These are phyloP conservation scores for Hydropotes inermis DNA, from an alignment of 2,113 vertebrate species.

Conservation along the genomic window DNA sequence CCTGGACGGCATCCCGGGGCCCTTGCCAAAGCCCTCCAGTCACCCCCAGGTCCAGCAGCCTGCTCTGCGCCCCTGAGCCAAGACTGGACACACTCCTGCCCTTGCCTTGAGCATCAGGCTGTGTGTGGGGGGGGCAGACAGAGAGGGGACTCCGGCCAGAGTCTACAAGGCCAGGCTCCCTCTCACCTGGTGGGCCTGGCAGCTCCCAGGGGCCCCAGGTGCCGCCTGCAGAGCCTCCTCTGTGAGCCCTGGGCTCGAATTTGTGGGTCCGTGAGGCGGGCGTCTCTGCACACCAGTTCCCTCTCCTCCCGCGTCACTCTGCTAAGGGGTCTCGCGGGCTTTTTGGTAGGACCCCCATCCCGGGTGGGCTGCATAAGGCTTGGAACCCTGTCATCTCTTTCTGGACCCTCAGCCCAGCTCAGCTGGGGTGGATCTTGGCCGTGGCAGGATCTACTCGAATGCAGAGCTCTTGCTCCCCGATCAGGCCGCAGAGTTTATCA, in stretches of 20 bases:
- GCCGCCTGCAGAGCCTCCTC: accelerated
- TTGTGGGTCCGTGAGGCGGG: accelerated
- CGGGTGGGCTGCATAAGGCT: too few species aligned
- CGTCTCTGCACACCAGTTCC: background rate
- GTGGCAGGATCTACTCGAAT: background rate
- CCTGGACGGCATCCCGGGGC: accelerated
- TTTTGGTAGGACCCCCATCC: accelerated
- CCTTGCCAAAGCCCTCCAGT: background rate
- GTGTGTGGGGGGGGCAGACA: accelerated
- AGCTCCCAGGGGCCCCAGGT: accelerated
- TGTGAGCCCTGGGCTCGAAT: background rate
- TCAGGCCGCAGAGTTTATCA: background rate
- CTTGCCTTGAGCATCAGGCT: background rate
- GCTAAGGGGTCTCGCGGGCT: background rate
- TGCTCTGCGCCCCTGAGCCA: background rate
- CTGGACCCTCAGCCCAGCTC: background rate
- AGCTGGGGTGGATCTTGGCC: accelerated
- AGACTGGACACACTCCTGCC: background rate
- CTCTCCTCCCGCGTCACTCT: accelerated
- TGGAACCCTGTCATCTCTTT: background rate
- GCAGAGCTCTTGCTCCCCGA: too few species aligned
- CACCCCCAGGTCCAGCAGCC: background rate
- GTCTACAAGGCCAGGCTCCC: background rate
- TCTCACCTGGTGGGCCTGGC: accelerated
- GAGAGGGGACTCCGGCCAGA: background rate